Base-by-base conservation (phyloP, 2,888 invertebrate species). In the Microchrysa polita region DNA sequence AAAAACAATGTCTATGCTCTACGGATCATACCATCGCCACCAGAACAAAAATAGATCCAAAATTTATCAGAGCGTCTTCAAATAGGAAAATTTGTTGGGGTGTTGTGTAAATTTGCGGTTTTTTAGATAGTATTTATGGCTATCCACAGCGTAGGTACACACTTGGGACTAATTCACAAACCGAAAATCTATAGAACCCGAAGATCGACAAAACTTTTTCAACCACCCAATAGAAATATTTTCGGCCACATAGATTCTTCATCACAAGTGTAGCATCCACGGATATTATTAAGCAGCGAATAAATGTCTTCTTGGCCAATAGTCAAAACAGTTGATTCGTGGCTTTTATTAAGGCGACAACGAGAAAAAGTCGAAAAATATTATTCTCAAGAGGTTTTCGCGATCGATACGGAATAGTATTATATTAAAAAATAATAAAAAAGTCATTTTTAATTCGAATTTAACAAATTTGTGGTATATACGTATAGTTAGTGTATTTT, bases 341-440 rank as follows among this genome's bases (percentile, higher is more conserved):
- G 44, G 65, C 65, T 65, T 65, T 65, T n/a, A n/a, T n/a, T 65
- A 44, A 44, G 16, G 5, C 60, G 60, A 48, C 48, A 48, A 48
- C 48, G 48, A 10, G 14, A 48, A 10, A n/a, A 48, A 48, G 4
- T 12, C 16, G 48, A 48, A 34, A 48, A 48, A 48, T 48, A 7
- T 42, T 42, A 12, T 48, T 48, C 27, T 34, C 48, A 48, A n/a
- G 2, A 48, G 27, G 27, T 48, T 48, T 48, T 48, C 48, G 48
- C 48, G 48, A 48, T 48, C 48, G 48, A n/a, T n/a, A 7, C 48
- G 2, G 12, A 48, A 48, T n/a, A n/a, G 4, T 12, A 48, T 10
- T 48, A 48, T 48, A 9, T 42, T 42, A 34, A 34, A 34, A 34
- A 34, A 34, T 34, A 34, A 34, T 34, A 34, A 34, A 7, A 34